Percentiles rank a stretch among this genome's conserved stretches.
phyloP scores from a whole-genome alignment of 2,797 vertebrate genomes.

The Chromobotia macracanthus region DNA sequence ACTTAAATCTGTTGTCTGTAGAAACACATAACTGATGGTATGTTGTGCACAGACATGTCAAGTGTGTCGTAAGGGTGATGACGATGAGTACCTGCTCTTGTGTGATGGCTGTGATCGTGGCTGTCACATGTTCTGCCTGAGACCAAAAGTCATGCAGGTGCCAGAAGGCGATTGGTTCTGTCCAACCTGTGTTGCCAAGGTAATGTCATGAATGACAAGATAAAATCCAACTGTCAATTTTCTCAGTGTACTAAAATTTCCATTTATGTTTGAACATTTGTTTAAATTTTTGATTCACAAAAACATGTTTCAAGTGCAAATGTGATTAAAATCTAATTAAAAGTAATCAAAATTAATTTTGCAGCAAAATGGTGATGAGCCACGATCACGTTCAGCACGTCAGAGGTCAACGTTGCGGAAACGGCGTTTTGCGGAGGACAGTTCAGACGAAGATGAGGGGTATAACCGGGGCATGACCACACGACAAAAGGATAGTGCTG shows the following conservation, averaged over 20 bases:
- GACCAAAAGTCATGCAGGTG: slow-evolving; percentile 89
- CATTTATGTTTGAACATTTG: background rate
- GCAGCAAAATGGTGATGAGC: slow-evolving; percentile 75
- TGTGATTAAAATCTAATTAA: background rate
- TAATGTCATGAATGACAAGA: slow-evolving; percentile 59
- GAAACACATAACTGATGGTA: background rate
- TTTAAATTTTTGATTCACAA: too few relatives aligned
- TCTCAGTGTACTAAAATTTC: background rate
- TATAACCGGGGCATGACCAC: slow-evolving; percentile 74
- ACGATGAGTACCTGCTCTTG: slow-evolving; percentile 91
- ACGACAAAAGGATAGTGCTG: slow-evolving; percentile 72
- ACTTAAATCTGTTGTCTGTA: background rate
- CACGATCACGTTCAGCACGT: slow-evolving; percentile 67
- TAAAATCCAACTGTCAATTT: background rate
- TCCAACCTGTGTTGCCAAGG: slow-evolving; percentile 85
- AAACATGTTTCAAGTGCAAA: too few relatives aligned
- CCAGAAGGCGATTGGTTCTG: slow-evolving; percentile 98
- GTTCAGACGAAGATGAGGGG: slow-evolving; percentile 77
- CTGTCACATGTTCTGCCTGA: slow-evolving; percentile 96
- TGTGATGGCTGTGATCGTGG: slow-evolving; percentile 95
- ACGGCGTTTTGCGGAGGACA: slow-evolving; percentile 76
- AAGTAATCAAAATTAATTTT: background rate
- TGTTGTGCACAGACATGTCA: slow-evolving; percentile 83
- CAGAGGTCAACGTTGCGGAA: slow-evolving; percentile 78
- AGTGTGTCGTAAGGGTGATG: slow-evolving; percentile 92